Evolutionary conservation across 2,888 invertebrate species (phyloP), one percentile per base, ranked within the genome.

Genomic region (Taphrorychus bicolor): DNA sequence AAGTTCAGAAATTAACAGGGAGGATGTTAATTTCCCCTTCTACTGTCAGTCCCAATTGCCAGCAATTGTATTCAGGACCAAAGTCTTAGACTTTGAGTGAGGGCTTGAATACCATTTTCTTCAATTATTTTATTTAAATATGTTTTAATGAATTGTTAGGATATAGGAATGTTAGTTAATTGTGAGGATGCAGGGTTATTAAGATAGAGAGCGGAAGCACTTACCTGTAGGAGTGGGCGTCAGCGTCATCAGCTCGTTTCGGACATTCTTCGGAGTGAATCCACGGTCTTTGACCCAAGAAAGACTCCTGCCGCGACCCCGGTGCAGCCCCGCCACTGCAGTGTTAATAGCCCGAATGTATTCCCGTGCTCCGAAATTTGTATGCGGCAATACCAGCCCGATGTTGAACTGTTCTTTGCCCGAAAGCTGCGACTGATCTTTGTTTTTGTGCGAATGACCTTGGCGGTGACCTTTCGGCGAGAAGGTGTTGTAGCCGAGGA

Each of bases 161-260:
- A n/a, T n/a, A n/a, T n/a, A n/a, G n/a, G n/a, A n/a, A n/a, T n/a
- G n/a, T n/a, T n/a, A n/a, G n/a, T n/a, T n/a, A n/a, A n/a, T n/a
- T n/a, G n/a, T n/a, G n/a, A n/a, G n/a, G n/a, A n/a, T n/a, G n/a
- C n/a, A n/a, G n/a, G 11, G 32, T 32, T 32, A 32, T 32, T 32
- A 32, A n/a, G n/a, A n/a, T n/a, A n/a, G n/a, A n/a, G n/a, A n/a
- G n/a, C n/a, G n/a, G n/a, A n/a, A 32, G 32, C 5, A 21, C 64
- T 76, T 72, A 91, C 91, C 91, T 85, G 89, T 91, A 64, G 91
- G 91, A 82, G 89, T 90, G 23, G 91, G 91, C 70, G 89, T 90
- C 66, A 91, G 83, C 67, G 87, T 87, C 87, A 91, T 89, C 85
- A 89, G 87, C 65, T 86, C 86, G 74, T 85, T 85, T 75, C 86